Percentiles rank a stretch among this genome's conserved stretches.
These are phyloP conservation scores for Apomyelois bistriatella DNA, from an alignment of 2,888 invertebrate genomes.

Conservation along the genomic window DNA sequence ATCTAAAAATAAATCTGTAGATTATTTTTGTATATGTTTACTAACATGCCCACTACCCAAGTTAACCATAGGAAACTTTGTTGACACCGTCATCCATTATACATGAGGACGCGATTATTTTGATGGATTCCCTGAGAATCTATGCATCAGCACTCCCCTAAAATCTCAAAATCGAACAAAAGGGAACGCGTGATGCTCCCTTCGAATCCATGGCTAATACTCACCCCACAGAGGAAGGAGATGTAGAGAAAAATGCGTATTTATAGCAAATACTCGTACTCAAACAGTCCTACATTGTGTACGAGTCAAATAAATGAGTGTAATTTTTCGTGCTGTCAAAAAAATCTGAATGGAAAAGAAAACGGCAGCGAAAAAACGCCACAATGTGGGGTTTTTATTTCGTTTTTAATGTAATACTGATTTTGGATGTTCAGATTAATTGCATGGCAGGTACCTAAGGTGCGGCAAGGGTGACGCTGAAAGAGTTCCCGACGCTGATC, in stretches of 20 bases:
- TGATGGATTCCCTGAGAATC: slow-evolving; percentile 75
- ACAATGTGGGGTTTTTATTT: slow-evolving; percentile 71
- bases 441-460: slow-evolving; percentile 70
- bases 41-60: slow-evolving; percentile 27
- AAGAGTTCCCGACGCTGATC: slow-evolving; percentile 79
- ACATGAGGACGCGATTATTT: slow-evolving; percentile 73
- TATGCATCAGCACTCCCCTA: slow-evolving; percentile 74
- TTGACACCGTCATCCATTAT: slow-evolving; percentile 70
- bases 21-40: slow-evolving; percentile 7
- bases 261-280: slow-evolving; percentile 81
- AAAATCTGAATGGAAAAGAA: slow-evolving; percentile 80
- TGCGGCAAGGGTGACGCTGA: slow-evolving; percentile 75
- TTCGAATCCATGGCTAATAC: slow-evolving; percentile 68
- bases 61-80: slow-evolving; percentile 59
- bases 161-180: slow-evolving; percentile 77
- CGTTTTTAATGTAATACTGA: slow-evolving; percentile 79
- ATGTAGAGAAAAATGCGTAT: slow-evolving; percentile 80
- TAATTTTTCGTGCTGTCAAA: slow-evolving; percentile 81
- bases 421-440: slow-evolving; percentile 80
- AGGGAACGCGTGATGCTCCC: slow-evolving; percentile 74
- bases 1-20: neutral
- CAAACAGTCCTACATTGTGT: slow-evolving; percentile 81
- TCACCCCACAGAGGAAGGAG: slow-evolving; percentile 75
- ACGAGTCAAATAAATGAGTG: slow-evolving; percentile 80
- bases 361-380: slow-evolving; percentile 73